Base-by-base conservation (phyloP, 2,113 vertebrate genomes). In the Chinchilla lanigera region DNA sequence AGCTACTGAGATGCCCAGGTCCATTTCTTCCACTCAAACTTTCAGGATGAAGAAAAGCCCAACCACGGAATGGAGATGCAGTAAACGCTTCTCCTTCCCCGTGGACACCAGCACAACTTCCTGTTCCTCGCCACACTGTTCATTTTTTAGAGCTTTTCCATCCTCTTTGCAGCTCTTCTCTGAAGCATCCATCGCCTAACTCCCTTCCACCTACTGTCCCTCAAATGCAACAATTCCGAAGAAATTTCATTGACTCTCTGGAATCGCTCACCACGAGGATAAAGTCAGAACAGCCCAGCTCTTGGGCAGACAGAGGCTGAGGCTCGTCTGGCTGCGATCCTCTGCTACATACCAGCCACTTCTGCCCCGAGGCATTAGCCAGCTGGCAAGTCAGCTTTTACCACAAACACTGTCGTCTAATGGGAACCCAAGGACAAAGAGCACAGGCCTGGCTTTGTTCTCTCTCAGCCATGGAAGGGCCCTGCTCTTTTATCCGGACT, bases 91-190 rank as follows among this genome's bases (percentile, higher is more conserved):
- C 54, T 73, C 33, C 81, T 73, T 41, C 50, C 52, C 13, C 2
- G 0, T 14, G 0, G 5, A 11, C 28, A 26, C 63, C 3, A 24
- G 0, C 17, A 26, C 0, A 2, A 47, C 54, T 26, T 69, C 54
- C 33, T 14, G 1, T 3, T 44, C 69, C 69, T 71, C 14, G 24
- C 86, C 22, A 28, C 47, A 30, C 30, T 28, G 56, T 4, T 13
- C 6, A 8, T 35, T 33, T 56, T 16, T 75, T 12, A 92, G 44
- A 22, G 38, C 38, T 61, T 93, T 58, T 44, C 60, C 14, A 16
- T 3, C 26, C 41, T 9, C 91, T 61, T 7, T 52, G 44, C 0
- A 1, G 24, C 26, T 75, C 28, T 89, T 67, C 89, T 71, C 16
- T 41, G 28, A 44, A 44, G 56, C 19, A 1, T 3, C 28, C 0